Base-by-base conservation (phyloP, 2,113 vertebrate genomes). In the Andinoacara biseriatus region DNA sequence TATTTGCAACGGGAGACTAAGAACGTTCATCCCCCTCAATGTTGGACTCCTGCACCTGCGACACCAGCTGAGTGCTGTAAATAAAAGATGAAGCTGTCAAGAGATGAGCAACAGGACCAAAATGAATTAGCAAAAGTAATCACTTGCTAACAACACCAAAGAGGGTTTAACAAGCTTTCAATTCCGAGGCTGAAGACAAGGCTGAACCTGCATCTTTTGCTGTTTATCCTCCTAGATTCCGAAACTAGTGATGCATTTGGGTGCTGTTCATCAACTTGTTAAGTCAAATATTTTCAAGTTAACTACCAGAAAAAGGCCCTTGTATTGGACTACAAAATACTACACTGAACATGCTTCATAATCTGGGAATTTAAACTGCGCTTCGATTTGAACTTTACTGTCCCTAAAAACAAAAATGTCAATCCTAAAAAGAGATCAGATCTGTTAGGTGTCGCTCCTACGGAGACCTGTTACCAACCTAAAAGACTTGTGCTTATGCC, bases 71-170 rank as follows among this genome's bases (percentile, higher is more conserved):
- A 85, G 81, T 10, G 38, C 33, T 78, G 83, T 91, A 93, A 94
- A 93, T 91, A 91, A 93, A 92, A 91, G 72, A 94, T 91, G 86
- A 93, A 90, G 87, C 88, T 84, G 90, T 94, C 86, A 63, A 31
- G 74, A 89, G 89, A 89, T 59, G 88, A 90, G 84, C 87, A 83
- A 84, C 76, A 63, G 61, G 74, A 59, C 80, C 33, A 78, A 88
- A 90, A 86, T 35, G 75, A 89, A 93, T 94, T 91, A 93, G 87
- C 78, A 80, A 86, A 85, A 87, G 82, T 89, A 90, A 92, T 91
- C 82, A 86, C 76, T 78, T 29, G 74, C 81, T 63, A 86, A 89
- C 90, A 87, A 77, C 78, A 77, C 62, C 57, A 15, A 72, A 3
- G 80, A 85, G 83, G 35, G 22, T 78, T 80, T 87, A 58, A 80